These are phyloP conservation scores for Frieseomelitta varia DNA, from an alignment of 1,140 invertebrate genomes.

Conservation along the genomic window DNA sequence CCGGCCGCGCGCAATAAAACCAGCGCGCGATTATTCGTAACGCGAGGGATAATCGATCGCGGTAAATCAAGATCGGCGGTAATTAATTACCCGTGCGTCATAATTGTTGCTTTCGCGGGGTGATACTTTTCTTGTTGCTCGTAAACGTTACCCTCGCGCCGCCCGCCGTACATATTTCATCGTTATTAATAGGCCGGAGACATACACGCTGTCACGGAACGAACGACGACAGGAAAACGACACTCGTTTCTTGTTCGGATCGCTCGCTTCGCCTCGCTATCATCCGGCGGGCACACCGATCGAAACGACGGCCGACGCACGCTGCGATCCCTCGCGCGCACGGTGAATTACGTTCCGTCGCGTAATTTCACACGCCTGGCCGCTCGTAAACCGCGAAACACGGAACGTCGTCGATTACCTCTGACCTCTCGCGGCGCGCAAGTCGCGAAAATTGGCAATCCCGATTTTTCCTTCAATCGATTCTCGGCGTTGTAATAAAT, in stretches of 20 bases:
- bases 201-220: slow-evolving; percentile 3
- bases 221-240: background rate
- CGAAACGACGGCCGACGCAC: background rate
- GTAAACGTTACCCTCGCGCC: slow-evolving; percentile 34
- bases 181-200: slow-evolving; percentile 59
- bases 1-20: background rate
- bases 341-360: background rate
- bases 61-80: slow-evolving; percentile 25
- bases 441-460: no score
- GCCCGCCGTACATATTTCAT: slow-evolving; percentile 24
- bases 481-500: no score
- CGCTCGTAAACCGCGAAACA: slow-evolving; percentile 31
- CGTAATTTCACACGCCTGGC: slow-evolving; percentile 14
- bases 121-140: slow-evolving; percentile 37
- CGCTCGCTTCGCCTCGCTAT: background rate
- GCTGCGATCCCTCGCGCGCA: background rate
- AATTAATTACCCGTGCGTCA: slow-evolving; percentile 60
- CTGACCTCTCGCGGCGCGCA: no score
- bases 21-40: slow-evolving; percentile 44
- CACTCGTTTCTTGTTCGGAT: background rate
- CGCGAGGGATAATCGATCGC: slow-evolving; percentile 50
- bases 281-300: background rate
- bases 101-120: slow-evolving; percentile 56
- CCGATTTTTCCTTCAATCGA: no score
- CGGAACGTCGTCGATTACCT: slow-evolving; percentile 38